Conservation (phyloP, 2,113 vertebrate species). For the Phycodurus eques region DNA sequence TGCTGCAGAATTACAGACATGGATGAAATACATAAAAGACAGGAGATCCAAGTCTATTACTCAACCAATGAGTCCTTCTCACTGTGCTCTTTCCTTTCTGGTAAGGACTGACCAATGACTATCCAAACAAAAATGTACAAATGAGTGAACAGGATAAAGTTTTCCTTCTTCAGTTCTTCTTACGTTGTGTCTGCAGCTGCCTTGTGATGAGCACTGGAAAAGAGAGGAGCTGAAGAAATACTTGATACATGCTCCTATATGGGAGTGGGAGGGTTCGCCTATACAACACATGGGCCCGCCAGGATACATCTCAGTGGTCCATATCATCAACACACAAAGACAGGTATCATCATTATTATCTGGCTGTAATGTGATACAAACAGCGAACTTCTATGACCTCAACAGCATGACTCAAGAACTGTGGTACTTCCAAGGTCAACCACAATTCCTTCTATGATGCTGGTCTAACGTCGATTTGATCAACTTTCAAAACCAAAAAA, state of each 20-base stretch:
- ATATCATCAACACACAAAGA: conserved; percentile 62
- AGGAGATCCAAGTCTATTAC: conserved; percentile 63
- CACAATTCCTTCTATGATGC: too few species aligned
- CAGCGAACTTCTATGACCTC: too few species aligned
- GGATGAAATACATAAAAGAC: conserved; percentile 70
- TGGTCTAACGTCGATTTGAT: too few species aligned
- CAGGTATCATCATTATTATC: conserved; percentile 25
- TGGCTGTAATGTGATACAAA: neutral
- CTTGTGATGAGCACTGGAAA: conserved; percentile 75
- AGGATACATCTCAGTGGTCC: conserved; percentile 66
- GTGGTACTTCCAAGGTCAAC: too few species aligned
- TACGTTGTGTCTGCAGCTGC: conserved; percentile 50
- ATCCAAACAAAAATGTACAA: conserved; percentile 4
- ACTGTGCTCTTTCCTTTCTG: conserved; percentile 73
- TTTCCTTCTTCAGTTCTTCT: neutral
- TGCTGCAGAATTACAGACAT: conserved; percentile 61
- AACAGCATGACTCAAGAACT: too few species aligned
- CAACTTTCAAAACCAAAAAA: too few species aligned
- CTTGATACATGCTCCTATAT: conserved; percentile 70
- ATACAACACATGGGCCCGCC: conserved; percentile 79
- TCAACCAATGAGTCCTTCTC: conserved; percentile 58
- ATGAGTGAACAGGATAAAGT: neutral
- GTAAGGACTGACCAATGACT: conserved; percentile 45
- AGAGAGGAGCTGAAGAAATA: conserved; percentile 69
- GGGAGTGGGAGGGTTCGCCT: conserved; percentile 78